Evolutionary conservation across 2,888 invertebrate species (phyloP), one percentile per base, ranked within the genome.

Genomic region (Branchellion lobata): DNA sequence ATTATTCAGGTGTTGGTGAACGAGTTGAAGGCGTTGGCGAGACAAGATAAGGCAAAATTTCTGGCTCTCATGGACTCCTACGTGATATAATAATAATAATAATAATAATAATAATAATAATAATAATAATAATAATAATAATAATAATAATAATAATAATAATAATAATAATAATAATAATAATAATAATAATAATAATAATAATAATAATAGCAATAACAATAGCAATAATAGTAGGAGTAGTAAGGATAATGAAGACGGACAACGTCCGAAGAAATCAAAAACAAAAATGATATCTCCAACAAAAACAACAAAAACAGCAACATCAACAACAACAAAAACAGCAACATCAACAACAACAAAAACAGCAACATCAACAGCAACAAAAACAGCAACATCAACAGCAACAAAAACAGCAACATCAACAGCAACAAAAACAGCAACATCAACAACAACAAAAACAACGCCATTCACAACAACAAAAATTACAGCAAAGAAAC

Each of bases 11-110:
- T 77, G 11, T 53, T 77, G 14, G 77, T 77, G 77, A 77, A 57
- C n/a, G 77, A 77, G 40, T 24, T 77, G 36, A 61, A 65, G 34
- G n/a, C 31, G 24, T 24, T 77, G 31, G 77, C 77, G 31, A 57
- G n/a, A 29, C 65, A 77, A 61, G 77, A 77, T 36, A 57, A 57
- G 31, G 31, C 57, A 65, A 77, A 77, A 24, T 77, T 77, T 36
- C 61, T 65, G 14, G 61, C 77, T 24, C 65, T 77, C 2, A 65
- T 61, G 61, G 61, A 77, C 34, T 53, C 57, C 8, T 57, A 65
- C 34, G 29, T n/a, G 29, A 29, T 51, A 27, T 21, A 65, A 65
- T 8, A 65, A 65, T 21, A 65, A 65, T 65, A 65, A 65, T 65
- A 65, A 65, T 21, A 65, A 21, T 65, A 65, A 65, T 29, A 65